Conservation (phyloP, 1,140 invertebrate genomes). For the Meloidogyne floridensis region DNA sequence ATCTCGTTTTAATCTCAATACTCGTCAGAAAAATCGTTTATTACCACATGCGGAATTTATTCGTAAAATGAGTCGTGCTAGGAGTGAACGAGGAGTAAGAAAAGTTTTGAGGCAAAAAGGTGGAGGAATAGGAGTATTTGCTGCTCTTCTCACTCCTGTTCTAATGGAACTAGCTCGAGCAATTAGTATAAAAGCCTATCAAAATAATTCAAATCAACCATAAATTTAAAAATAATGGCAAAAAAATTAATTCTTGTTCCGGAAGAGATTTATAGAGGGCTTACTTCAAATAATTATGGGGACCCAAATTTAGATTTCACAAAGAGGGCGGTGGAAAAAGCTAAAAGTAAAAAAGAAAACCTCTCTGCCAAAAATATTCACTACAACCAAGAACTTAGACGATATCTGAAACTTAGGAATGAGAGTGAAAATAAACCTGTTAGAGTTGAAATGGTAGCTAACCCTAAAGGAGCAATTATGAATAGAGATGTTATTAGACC, state of each 20-base stretch:
- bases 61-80: background rate
- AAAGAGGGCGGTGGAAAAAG: no score
- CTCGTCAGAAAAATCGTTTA: slow-evolving; percentile 18
- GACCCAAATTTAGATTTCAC: no score
- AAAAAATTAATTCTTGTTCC: slow-evolving; percentile 31
- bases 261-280: slow-evolving; percentile 29
- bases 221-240: background rate
- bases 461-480: no score
- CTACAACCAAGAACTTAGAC: slow-evolving; percentile 11
- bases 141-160: background rate
- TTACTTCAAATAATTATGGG: slow-evolving; percentile 8
- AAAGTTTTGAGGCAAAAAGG: background rate
- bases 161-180: no score
- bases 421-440: slow-evolving; percentile 8
- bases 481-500: no score
- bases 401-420: background rate
- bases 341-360: no score
- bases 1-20: slow-evolving; percentile 6
- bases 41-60: slow-evolving; percentile 17
- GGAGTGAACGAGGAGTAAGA: background rate
- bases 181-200: background rate
- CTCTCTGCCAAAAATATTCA: background rate
- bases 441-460: slow-evolving; percentile 13
- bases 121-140: background rate
- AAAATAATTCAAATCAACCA: no score